Evolutionary conservation across 2,113 vertebrate genomes (phyloP), one percentile per base, ranked within the genome.

Genomic region (Hippocampus barbouri): DNA sequence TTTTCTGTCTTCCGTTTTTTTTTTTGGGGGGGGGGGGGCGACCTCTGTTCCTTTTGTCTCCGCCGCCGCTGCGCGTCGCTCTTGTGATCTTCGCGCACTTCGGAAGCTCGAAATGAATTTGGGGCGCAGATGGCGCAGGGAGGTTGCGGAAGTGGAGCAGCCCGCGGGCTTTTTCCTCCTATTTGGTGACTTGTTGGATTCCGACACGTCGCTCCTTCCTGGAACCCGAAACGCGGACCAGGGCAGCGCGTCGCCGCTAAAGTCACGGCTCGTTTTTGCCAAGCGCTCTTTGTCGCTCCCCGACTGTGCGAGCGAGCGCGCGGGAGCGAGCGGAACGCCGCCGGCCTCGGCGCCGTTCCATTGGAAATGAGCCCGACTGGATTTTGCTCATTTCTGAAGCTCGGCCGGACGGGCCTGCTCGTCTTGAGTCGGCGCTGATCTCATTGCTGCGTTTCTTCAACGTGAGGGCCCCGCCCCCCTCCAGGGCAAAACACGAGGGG

Each of bases 181-280:
- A 86, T 89, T 89, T 87, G 82, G 86, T 89, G 86, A 90, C 83
- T 90, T 87, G 80, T 88, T 80, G 85, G 87, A 88, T 88, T 88
- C 51, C 68, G 79, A 68, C 76, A 68, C 70, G 27, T 69, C 66
- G 77, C 85, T 80, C 73, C 74, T 87, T 86, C 85, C 84, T 85
- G 86, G 90, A 85, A 90, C 73, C 87, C 79, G 85, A 89, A 84
- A 89, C 86, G 82, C 74, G 74, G 75, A 89, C 79, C 79, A 89
- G 82, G 84, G 82, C 83, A 89, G 86, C 82, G 82, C 81, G 81
- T 85, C 86, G 84, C 83, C 86, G 80, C 80, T 86, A 88, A 86
- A 88, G 80, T 86, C 84, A 30, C 30, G 83, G 84, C 79, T 84
- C 87, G 87, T 89, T 89, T 89, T 86, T 87, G 88, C 87, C 85